Base-by-base conservation (phyloP, 2,888 invertebrate species). In the Taenaris catops region DNA sequence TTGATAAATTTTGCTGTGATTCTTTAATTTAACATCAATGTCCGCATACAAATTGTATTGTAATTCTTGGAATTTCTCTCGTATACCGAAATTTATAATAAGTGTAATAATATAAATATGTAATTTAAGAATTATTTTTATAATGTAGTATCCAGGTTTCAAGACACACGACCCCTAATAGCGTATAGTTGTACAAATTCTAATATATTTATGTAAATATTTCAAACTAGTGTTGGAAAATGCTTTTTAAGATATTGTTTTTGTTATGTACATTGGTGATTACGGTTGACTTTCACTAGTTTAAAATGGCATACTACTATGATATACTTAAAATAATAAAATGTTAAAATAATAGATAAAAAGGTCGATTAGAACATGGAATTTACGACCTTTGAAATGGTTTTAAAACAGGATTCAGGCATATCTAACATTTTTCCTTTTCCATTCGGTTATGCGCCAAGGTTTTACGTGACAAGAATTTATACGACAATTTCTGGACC, bases 1-100 rank as follows among this genome's bases (percentile, higher is more conserved):
- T 59, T 65, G 53, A 49, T 76, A 74, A 66, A 43, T 74, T 70
- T 69, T 53, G 73, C 74, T 79, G 75, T 78, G 72, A 73, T 79
- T 74, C 61, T 64, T 16, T 63, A 58, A 50, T 68, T 70, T 63
- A 44, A 49, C 46, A 49, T 41, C 38, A 28, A 36, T 42, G 33
- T 46, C 43, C 34, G 43, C 43, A 42, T 26, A 26, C 2, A 9
- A 17, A 5, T 26, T 10, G 26, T 17, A n/a, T 26, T 18, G 8
- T 16, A 14, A 4, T 51, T 38, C 51, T 50, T 47, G 45, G 47
- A 48, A 24, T 32, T 52, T 50, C 37, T 45, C 41, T 62, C 31
- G 51, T 51, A 58, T 51, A 50, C 39, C 41, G 51, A 52, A 51
- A 12, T n/a, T 46, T 31, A 46, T 48, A 46, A 46, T 39, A 42